Conservation (phyloP, 2,113 vertebrate genomes). For the Syngnathus floridae region DNA sequence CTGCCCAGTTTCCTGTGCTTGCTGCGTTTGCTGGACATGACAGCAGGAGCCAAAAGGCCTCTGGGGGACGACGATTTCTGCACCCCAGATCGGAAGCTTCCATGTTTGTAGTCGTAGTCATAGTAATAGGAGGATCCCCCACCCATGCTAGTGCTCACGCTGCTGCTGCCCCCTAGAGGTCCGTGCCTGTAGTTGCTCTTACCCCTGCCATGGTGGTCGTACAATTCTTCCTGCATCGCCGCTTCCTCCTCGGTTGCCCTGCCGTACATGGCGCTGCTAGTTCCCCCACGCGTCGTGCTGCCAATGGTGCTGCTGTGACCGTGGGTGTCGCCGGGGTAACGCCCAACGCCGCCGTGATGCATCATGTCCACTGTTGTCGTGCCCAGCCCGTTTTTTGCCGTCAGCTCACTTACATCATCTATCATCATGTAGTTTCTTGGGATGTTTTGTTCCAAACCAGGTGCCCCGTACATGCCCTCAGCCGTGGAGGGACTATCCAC, state of each 20-base stretch:
- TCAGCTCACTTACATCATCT: conserved; percentile 94
- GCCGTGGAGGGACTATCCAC: conserved; percentile 75
- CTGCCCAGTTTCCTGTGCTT: conserved; percentile 91
- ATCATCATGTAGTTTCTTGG: conserved; percentile 98
- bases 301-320: conserved; percentile 56
- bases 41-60: conserved; percentile 82
- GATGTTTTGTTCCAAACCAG: conserved; percentile 89
- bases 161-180: conserved; percentile 73
- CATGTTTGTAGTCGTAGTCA: conserved; percentile 76
- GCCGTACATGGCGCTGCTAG: conserved; percentile 81
- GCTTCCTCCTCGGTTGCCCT: conserved; percentile 84
- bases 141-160: conserved; percentile 70
- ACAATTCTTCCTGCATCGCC: conserved; percentile 86
- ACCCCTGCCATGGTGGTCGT: conserved; percentile 87
- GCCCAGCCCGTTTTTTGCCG: conserved; percentile 82
- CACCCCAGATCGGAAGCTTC: conserved; percentile 65
- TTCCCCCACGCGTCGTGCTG: conserved; percentile 59
- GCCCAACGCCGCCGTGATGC: conserved; percentile 74
- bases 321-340: conserved; percentile 61
- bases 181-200: conserved; percentile 80
- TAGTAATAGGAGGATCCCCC: conserved; percentile 83
- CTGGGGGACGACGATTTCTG: conserved; percentile 82
- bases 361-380: conserved; percentile 73
- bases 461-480: conserved; percentile 82
- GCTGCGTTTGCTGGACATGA: conserved; percentile 89